Percentiles rank a stretch among this genome's conserved stretches.
phyloP scores from a whole-genome alignment of 2,797 vertebrate species.

The Pteropus rufus region DNA sequence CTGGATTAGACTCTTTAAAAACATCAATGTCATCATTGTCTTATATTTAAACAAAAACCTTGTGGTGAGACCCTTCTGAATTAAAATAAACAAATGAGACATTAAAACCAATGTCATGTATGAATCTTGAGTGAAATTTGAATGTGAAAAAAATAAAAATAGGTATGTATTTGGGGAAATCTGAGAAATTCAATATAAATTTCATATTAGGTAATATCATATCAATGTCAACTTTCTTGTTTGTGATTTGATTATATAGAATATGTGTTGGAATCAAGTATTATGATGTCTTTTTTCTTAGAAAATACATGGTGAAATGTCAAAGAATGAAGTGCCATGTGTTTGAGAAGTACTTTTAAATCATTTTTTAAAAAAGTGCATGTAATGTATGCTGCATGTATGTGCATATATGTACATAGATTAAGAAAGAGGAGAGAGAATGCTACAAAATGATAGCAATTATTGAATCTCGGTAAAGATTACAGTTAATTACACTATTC shows the following conservation, averaged over 20 bases:
- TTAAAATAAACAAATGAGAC: background rate
- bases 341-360: background rate
- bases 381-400: background rate
- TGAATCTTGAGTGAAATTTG: background rate
- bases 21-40: background rate
- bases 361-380: background rate
- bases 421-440: background rate
- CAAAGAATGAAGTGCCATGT: background rate
- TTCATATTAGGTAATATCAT: background rate
- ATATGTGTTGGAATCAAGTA: background rate
- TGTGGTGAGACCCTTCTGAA: background rate
- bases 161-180: background rate
- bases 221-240: background rate
- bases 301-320: background rate
- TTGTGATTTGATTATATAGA: background rate
- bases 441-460: background rate
- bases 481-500: background rate
- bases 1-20: background rate
- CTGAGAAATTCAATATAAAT: background rate
- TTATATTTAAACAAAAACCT: background rate
- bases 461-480: background rate
- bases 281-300: background rate
- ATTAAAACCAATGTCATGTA: background rate
- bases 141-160: background rate
- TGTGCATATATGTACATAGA: background rate